Evolutionary conservation across 2,797 vertebrate genomes (phyloP), one percentile per base, ranked within the genome.

Genomic region (Allobates femoralis): DNA sequence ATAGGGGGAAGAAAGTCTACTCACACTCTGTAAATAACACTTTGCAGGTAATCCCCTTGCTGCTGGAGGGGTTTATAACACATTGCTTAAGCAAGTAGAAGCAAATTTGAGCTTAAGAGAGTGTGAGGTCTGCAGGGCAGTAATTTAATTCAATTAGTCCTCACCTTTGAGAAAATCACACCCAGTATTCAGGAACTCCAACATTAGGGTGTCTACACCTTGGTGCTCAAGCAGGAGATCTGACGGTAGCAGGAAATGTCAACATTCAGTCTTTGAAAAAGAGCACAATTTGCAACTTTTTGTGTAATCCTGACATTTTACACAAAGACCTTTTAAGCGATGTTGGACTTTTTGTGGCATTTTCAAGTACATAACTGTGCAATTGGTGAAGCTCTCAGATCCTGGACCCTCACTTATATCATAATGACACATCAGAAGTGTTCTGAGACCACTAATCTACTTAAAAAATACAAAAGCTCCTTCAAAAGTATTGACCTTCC

Each of bases 61-160:
- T 34, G 58, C 58, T 77, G 30, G 85, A 53, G 62, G 85, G 78
- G 67, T 15, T 86, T 51, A 58, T 0, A 46, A 51, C 56, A 64
- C 62, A 79, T 83, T 79, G 75, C 75, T 79, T 30, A 62, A n/a
- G 75, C 85, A 83, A 71, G 80, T 79, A 87, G 53, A 26, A 83
- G 85, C 85, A 86, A 86, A 86, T 86, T 81, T 64, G 41, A 28
- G 23, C 37, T 74, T 75, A 73, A 46, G 37, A 84, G 71, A 71
- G 53, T 62, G 37, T 74, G 37, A 80, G 37, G 66, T 85, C 64
- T 79, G 53, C 53, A 80, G 66, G 64, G 84, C 84, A 80, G 30
- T 37, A 67, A 85, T 78, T 78, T 37, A 46, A n/a, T 55, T 78
- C 50, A 66, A 51, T n/a, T 23, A 55, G 41, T 34, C 67, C 53